A percentile compares a stretch with the other conserved stretches of the same genome.
Conservation (phyloP, 2,888 invertebrate species). For the Calameuta pallipes region DNA sequence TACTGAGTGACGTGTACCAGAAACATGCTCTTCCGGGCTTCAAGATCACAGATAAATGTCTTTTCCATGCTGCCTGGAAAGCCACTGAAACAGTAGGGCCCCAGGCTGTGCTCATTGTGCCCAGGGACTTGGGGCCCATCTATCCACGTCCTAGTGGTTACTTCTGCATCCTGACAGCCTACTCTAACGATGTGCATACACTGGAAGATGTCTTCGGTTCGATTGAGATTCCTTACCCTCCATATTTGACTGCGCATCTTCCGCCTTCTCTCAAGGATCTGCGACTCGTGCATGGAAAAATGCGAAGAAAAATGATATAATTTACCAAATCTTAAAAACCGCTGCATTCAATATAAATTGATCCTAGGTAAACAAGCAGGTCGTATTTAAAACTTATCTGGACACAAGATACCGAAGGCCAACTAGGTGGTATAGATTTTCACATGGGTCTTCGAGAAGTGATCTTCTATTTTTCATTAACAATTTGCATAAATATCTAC, state of each 20-base stretch:
- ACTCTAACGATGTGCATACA: conserved; percentile 43
- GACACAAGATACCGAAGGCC: not conserved
- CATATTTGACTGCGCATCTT: conserved; percentile 24
- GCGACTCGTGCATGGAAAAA: not conserved
- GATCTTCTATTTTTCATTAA: not conserved
- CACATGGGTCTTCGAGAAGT: not conserved
- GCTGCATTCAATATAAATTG: not conserved
- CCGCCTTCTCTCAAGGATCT: conserved; percentile 5
- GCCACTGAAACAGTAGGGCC: not conserved
- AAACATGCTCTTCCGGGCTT: not conserved
- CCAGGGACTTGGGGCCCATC: conserved; percentile 36
- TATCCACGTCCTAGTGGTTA: conserved; percentile 49
- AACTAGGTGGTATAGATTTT: not conserved
- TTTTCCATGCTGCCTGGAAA: not conserved
- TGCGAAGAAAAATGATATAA: not conserved
- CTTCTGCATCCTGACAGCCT: conserved; percentile 42
- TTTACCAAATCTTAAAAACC: not conserved
- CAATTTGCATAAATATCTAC: not conserved
- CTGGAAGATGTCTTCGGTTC: conserved; percentile 4
- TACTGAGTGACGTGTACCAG: not conserved
- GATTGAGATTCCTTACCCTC: not conserved
- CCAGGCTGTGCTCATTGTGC: not conserved
- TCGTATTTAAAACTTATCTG: not conserved
- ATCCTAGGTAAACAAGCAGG: not conserved
- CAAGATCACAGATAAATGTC: not conserved